phyloP scores from a whole-genome alignment of 2,888 invertebrate species.

The Mesorhabditis sp. region DNA sequence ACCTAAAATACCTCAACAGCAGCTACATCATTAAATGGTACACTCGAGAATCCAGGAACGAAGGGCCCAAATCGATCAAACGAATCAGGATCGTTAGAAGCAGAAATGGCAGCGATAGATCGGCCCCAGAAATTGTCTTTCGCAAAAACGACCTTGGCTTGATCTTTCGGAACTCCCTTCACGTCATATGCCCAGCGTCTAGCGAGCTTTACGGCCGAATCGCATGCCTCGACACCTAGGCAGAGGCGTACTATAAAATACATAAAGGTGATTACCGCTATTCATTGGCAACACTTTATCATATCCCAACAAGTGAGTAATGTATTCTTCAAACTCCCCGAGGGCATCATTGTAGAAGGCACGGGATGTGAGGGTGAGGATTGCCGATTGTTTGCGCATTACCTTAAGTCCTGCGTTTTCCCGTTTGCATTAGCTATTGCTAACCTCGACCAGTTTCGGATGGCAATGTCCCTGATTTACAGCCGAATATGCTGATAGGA shows the following conservation, averaged over 20 bases:
- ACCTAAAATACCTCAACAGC: conserved; percentile 73
- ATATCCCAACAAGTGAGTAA: conserved; percentile 78
- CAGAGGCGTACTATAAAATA: neutral
- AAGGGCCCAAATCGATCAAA: conserved; percentile 81
- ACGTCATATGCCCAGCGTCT: conserved; percentile 86
- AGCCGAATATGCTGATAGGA: conserved; percentile 88
- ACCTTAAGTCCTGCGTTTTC: conserved; percentile 61
- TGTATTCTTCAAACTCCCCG: conserved; percentile 77
- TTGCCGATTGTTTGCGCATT: conserved; percentile 73
- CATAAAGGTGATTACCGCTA: conserved; percentile 65
- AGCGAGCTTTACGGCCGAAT: conserved; percentile 87
- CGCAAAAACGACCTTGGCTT: conserved; percentile 73
- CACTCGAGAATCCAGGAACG: conserved; percentile 81
- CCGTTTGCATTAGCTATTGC: neutral
- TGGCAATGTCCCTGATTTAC: conserved; percentile 72
- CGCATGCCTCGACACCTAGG: conserved; percentile 85
- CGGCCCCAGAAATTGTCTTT: conserved; percentile 94
- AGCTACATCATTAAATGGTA: conserved; percentile 79
- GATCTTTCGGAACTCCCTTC: conserved; percentile 77
- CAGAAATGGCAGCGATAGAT: conserved; percentile 81
- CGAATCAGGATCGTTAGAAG: conserved; percentile 81
- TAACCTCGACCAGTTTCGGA: conserved; percentile 38
- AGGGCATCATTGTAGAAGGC: conserved; percentile 85
- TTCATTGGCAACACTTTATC: conserved; percentile 92
- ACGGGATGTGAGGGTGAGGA: conserved; percentile 80